phyloP scores from a whole-genome alignment of 2,113 vertebrate genomes.

The Actinemys pallida region DNA sequence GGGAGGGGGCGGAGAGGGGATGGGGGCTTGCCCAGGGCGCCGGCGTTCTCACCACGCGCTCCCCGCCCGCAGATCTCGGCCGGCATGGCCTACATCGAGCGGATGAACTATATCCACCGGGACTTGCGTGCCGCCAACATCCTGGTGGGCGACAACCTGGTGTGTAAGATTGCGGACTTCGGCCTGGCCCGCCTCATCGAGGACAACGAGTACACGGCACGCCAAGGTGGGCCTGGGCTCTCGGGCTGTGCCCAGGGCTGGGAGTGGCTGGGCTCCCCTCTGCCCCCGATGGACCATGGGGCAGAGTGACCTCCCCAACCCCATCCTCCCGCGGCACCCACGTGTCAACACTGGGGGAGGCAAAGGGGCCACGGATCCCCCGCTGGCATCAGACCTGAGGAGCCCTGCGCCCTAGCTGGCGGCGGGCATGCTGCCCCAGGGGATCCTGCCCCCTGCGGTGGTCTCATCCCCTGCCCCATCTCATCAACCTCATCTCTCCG shows the following conservation, averaged over 20 bases:
- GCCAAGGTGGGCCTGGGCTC: slow-evolving; percentile 82
- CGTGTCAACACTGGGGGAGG: neutral
- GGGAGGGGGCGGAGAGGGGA: rapidly evolving
- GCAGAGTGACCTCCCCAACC: neutral
- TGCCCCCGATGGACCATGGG: neutral
- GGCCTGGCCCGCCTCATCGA: slow-evolving; percentile 95
- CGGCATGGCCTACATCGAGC: slow-evolving; percentile 97
- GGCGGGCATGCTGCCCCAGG: neutral
- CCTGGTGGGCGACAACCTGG: slow-evolving; percentile 93
- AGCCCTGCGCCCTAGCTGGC: rapidly evolving
- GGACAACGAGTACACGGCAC: slow-evolving; percentile 96
- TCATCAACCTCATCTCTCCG: neutral
- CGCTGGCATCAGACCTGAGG: no score
- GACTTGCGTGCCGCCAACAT: slow-evolving; percentile 97
- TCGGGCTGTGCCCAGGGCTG: neutral
- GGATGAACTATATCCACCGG: slow-evolving; percentile 99
- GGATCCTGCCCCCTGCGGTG: neutral
- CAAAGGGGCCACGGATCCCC: neutral
- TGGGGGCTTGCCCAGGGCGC: rapidly evolving
- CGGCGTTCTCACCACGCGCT: neutral
- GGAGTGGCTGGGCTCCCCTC: rapidly evolving
- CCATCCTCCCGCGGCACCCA: neutral
- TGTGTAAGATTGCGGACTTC: slow-evolving; percentile 98
- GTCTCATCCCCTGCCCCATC: neutral
- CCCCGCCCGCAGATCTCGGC: slow-evolving; percentile 83